These are phyloP conservation scores for Fringilla coelebs DNA, from an alignment of 2,797 vertebrate species.

Conservation along the genomic window DNA sequence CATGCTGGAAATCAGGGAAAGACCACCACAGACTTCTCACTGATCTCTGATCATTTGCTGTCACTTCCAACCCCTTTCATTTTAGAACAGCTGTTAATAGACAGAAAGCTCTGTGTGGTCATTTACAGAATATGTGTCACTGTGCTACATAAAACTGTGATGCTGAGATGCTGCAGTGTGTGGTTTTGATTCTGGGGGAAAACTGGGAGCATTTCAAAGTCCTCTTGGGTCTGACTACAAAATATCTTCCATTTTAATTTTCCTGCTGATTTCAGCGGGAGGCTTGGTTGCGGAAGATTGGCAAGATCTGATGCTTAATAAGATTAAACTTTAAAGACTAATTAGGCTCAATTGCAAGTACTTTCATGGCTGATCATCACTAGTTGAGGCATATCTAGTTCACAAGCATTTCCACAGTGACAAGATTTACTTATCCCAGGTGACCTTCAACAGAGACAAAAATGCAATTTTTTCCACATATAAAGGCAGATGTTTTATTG, in stretches of 20 bases:
- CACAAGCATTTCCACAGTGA: neutral
- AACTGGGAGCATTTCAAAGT: neutral
- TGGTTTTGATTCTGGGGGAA: neutral
- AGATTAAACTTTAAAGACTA: slow-evolving; percentile 6
- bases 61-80: neutral
- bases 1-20: neutral
- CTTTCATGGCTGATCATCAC: slow-evolving; percentile 5
- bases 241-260: neutral
- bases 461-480: neutral
- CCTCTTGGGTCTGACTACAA: neutral
- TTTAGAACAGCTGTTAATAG: neutral
- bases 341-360: neutral
- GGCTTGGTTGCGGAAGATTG: neutral
- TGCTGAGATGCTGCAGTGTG: neutral
- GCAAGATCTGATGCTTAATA: slow-evolving; percentile 1
- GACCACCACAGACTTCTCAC: neutral
- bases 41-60: neutral
- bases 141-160: neutral
- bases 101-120: neutral
- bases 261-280: neutral
- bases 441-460: neutral
- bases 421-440: neutral
- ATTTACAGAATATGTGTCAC: neutral
- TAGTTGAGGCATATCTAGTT: neutral
- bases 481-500: neutral